phyloP scores from a whole-genome alignment of 2,113 vertebrate species.

The Chaetorhynchus papuensis region DNA sequence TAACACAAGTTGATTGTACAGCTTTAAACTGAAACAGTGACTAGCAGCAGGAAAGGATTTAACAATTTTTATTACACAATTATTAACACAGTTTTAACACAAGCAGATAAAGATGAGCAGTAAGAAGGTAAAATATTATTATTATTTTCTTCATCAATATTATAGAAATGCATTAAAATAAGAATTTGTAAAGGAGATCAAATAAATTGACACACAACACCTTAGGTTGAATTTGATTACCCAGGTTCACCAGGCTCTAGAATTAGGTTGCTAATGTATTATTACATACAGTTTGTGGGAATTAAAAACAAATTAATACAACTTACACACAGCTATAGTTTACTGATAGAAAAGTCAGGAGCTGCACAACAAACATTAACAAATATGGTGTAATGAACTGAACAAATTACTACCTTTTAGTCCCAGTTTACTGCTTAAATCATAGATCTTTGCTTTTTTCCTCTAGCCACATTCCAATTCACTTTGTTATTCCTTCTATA shows the following conservation, averaged over 20 bases:
- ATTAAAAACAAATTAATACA: background rate
- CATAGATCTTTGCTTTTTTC: background rate
- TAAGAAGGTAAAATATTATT: background rate
- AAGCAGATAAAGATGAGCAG: background rate
- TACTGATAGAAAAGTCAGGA: background rate
- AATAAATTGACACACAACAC: background rate
- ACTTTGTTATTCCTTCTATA: constrained; percentile 9
- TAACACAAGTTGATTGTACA: background rate
- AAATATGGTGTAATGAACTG: background rate
- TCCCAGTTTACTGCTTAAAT: background rate
- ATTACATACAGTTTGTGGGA: background rate
- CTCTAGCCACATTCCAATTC: background rate
- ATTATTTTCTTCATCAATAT: background rate
- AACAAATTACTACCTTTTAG: background rate
- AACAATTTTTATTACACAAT: background rate
- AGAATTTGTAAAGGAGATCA: background rate
- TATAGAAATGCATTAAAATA: background rate
- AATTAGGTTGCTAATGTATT: background rate
- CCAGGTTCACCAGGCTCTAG: background rate
- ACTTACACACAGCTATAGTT: background rate
- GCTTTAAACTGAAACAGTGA: background rate
- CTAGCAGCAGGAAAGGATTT: background rate
- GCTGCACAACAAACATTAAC: background rate
- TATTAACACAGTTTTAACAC: background rate
- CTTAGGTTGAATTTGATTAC: background rate